Conservation (phyloP, 2,797 vertebrate genomes). For the Alcedo quadribrachys region DNA sequence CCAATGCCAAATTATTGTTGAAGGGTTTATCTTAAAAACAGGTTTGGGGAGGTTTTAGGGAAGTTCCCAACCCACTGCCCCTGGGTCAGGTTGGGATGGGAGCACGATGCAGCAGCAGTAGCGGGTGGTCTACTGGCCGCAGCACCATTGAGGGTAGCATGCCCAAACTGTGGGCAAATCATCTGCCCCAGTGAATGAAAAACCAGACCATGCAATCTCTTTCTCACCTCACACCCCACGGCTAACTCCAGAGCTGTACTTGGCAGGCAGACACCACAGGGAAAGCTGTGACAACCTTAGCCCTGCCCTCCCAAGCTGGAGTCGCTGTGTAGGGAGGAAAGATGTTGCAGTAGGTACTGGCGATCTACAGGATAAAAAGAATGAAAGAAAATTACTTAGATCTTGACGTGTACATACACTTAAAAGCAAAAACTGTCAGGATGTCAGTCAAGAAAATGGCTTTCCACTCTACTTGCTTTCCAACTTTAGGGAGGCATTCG, state of each 20-base stretch:
- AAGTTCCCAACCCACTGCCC: slow-evolving; percentile 76
- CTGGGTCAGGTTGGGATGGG: slow-evolving; percentile 60
- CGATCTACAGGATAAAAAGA: slow-evolving; percentile 88
- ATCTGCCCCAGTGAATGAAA: slow-evolving; percentile 79
- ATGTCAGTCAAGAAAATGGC: slow-evolving; percentile 71
- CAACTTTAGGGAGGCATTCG: slow-evolving; percentile 25
- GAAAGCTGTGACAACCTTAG: slow-evolving; percentile 87
- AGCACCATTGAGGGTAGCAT: slow-evolving; percentile 67
- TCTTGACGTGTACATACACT: slow-evolving; percentile 83
- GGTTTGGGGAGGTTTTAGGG: slow-evolving; percentile 70
- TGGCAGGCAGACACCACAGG: slow-evolving; percentile 89
- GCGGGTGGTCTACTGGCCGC: slow-evolving; percentile 68
- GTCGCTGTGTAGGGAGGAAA: slow-evolving; percentile 89
- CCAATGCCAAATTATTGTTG: slow-evolving; percentile 61
- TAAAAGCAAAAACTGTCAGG: slow-evolving; percentile 80
- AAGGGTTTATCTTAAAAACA: slow-evolving; percentile 71
- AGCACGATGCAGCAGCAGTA: slow-evolving; percentile 70
- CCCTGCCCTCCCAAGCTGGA: slow-evolving; percentile 89
- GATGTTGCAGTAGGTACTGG: slow-evolving; percentile 89
- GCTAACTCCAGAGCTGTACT: slow-evolving; percentile 88
- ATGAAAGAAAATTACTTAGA: slow-evolving; percentile 86
- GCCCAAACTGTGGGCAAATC: slow-evolving; percentile 78
- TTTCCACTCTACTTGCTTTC: slow-evolving; percentile 75
- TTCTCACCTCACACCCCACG: slow-evolving; percentile 89
- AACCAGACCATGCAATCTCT: slow-evolving; percentile 89